Base-by-base conservation (phyloP, 2,113 vertebrate genomes). In the Lamprologus callipterus region DNA sequence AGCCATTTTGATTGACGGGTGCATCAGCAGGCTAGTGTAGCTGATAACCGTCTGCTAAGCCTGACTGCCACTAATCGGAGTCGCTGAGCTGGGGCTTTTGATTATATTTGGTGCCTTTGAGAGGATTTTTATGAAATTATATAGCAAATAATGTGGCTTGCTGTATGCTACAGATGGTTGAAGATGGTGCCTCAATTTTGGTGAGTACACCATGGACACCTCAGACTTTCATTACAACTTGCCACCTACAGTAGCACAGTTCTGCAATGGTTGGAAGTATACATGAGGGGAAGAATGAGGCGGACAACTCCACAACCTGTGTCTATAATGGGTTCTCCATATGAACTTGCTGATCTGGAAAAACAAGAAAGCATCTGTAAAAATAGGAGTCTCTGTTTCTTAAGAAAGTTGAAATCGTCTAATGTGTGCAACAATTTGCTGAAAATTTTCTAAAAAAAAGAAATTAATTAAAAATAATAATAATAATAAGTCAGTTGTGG, bases 391-490 rank as follows among this genome's bases (percentile, higher is more conserved):
- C 23, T 19, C 70, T 47, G 10, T 47, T 75, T 75, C 42, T 14
- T 19, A 5, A 47, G 14, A 7, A 47, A 75, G 23, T 26, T 75
- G 23, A 28, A 17, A 28, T 47, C 1, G 2, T 12, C 2, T 0
- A 12, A 28, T 49, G 3, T 78, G 16, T 4, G 23, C 23, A 75
- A 47, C 42, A 28, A 49, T 17, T 31, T 75, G 3, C 16, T 49
- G 23, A 47, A 75, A 0, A 75, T 2, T 75, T 75, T 75, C 23
- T 11, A 7, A 17, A 45, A 23, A 21, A 5, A 12, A n/a, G n/a
- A n/a, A n/a, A n/a, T n/a, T n/a, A n/a, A n/a, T n/a, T 1, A 1
- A 13, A 13, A 5, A 8, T 0, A 35, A 1, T 2, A n/a, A 10
- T 54, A 57, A 57, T 13, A 65, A 45, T 16, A 45, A 75, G 9